Base-by-base conservation (phyloP, 2,113 vertebrate genomes). In the Platysternon megacephalum region DNA sequence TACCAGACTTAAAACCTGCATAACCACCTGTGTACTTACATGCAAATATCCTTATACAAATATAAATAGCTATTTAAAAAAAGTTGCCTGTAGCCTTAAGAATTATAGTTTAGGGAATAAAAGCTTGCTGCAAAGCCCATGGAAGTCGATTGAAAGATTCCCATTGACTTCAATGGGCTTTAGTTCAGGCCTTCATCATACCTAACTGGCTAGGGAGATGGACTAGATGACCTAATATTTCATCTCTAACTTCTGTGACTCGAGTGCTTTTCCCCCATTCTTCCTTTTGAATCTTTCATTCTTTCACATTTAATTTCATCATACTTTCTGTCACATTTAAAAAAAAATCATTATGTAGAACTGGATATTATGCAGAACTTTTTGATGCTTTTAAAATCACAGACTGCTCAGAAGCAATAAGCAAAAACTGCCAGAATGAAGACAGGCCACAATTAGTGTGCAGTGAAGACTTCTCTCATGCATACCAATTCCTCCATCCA, bases 351-450 rank as follows among this genome's bases (percentile, higher is more conserved):
- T n/a, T 35, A 52, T 65, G 74, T 84, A 84, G 51, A 87, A 39
- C 10, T 72, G 11, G 82, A 93, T 92, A 80, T 61, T n/a, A 81
- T n/a, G 3, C 28, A 42, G 52, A 90, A 49, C 11, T n/a, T 92
- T 78, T 65, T 90, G 7, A 46, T 13, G 24, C 91, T 92, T 92
- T 93, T 94, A 88, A 46, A 14, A 81, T 83, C 52, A 49, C 8
- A 39, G 26, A 29, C 14, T 65, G 2, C 39, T 96, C 49, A 74
- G 28, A n/a, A 96, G 65, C 84, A 86, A 91, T 83, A 83, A 89
- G 2, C 8, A 12, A 81, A 86, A 17, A 32, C 48, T 82, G 5
- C 5, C 29, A 84, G 79, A 87, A 9, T 48, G 48, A 86, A 91
- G 61, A 81, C 6, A 87, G 55, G 21, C 24, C 42, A 68, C 2